Conservation (phyloP, 2,113 vertebrate species). For the Neodon shergylaensis region DNA sequence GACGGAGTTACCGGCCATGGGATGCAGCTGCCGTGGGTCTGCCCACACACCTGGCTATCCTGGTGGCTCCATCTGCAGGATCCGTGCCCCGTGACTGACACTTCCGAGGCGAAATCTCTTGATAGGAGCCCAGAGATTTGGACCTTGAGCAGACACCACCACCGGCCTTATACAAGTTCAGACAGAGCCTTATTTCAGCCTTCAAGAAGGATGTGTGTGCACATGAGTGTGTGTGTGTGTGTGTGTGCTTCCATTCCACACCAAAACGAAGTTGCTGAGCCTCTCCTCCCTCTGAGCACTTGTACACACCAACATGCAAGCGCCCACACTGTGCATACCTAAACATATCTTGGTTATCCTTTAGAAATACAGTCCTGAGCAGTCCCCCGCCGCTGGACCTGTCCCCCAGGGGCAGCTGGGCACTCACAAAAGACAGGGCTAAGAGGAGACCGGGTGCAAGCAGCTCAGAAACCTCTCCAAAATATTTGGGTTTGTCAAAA, state of each 20-base stretch:
- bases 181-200: neutral
- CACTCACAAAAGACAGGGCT: neutral
- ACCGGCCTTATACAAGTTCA: neutral
- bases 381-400: neutral
- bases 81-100: neutral
- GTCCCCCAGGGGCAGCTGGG: neutral
- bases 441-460: slow-evolving; percentile 72
- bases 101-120: neutral
- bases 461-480: slow-evolving; percentile 75
- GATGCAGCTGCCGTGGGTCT: rapidly evolving
- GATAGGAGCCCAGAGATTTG: neutral
- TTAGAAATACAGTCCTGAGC: neutral
- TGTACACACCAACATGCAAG: neutral
- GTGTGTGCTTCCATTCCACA: neutral
- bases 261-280: neutral
- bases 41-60: neutral
- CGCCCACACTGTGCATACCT: rapidly evolving
- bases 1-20: rapidly evolving
- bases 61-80: rapidly evolving
- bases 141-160: neutral
- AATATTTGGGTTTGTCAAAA: slow-evolving; percentile 81
- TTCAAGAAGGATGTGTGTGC: neutral
- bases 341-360: neutral
- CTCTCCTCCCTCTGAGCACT: neutral
- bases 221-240: neutral